These are phyloP conservation scores for Theristus sp. DNA, from an alignment of 2,888 invertebrate species.

Conservation along the genomic window DNA sequence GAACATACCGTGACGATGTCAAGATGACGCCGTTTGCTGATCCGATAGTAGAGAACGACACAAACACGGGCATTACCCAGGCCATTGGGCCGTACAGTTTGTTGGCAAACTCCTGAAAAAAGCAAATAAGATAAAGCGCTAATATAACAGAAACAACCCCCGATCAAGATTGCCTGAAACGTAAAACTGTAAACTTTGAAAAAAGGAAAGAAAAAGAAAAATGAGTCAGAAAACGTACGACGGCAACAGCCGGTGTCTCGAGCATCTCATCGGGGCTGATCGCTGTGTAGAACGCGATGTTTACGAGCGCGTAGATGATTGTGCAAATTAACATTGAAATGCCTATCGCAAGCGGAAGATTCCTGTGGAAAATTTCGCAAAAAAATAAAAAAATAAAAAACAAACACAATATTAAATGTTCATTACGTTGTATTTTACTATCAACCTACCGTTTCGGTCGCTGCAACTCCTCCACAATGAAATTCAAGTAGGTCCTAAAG, in stretches of 20 bases:
- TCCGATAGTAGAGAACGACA: conserved; percentile 84
- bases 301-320: conserved; percentile 78
- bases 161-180: background rate
- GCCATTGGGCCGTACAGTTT: conserved; percentile 63
- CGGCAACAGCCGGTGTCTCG: conserved; percentile 87
- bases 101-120: conserved; percentile 28
- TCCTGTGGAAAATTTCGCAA: too few relatives aligned
- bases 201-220: background rate
- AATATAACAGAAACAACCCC: too few relatives aligned
- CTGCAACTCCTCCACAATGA: conserved; percentile 92
- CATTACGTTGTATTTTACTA: too few relatives aligned
- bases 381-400: background rate
- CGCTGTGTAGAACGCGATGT: conserved; percentile 88
- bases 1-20: conserved; percentile 73
- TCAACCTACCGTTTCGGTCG: conserved; percentile 82
- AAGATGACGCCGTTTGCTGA: conserved; percentile 65
- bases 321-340: conserved; percentile 86
- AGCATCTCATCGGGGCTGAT: conserved; percentile 74
- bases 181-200: background rate
- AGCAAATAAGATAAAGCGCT: too few relatives aligned
- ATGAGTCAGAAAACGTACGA: conserved; percentile 40
- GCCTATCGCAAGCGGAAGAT: conserved; percentile 75
- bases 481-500: conserved; percentile 82
- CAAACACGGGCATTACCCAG: conserved; percentile 85
- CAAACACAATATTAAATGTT: background rate